Conservation (phyloP, 2,888 invertebrate genomes). For the Amphipoea oculea region DNA sequence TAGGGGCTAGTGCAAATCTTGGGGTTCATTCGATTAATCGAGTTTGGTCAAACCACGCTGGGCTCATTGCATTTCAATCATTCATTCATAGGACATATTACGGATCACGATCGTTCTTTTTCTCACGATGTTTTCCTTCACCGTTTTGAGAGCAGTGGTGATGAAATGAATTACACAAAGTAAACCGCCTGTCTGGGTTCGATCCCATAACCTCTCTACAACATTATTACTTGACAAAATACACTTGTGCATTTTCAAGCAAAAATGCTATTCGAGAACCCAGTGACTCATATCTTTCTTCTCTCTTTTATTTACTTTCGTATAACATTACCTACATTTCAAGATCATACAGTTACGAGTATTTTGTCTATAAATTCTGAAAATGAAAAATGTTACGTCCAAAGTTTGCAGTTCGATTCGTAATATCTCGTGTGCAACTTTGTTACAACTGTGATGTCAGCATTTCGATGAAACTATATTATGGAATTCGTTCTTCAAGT, state of each 20-base stretch:
- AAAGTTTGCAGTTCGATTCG: conserved; percentile 43
- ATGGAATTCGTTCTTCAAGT: neutral
- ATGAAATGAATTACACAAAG: too few species aligned
- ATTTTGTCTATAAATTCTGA: conserved; percentile 36
- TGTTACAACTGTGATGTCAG: conserved; percentile 14
- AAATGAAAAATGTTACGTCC: conserved; percentile 38
- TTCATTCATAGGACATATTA: too few species aligned
- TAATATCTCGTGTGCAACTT: conserved; percentile 41
- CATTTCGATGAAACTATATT: conserved; percentile 3
- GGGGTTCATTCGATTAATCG: too few species aligned
- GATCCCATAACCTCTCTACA: neutral
- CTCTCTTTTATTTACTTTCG: conserved; percentile 20
- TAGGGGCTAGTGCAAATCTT: too few species aligned
- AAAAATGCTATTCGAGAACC: neutral
- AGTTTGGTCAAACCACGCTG: too few species aligned
- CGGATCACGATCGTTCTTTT: too few species aligned
- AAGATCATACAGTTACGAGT: conserved; percentile 35
- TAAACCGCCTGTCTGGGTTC: neutral
- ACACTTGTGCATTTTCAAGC: conserved; percentile 1
- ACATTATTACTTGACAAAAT: neutral
- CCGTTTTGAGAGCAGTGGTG: neutral
- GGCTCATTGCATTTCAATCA: too few species aligned
- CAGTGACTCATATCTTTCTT: conserved; percentile 4
- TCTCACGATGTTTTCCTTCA: neutral
- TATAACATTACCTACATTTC: conserved; percentile 11